These are phyloP conservation scores for Margarornis squamiger DNA, from an alignment of 2,797 vertebrate species.

Conservation along the genomic window DNA sequence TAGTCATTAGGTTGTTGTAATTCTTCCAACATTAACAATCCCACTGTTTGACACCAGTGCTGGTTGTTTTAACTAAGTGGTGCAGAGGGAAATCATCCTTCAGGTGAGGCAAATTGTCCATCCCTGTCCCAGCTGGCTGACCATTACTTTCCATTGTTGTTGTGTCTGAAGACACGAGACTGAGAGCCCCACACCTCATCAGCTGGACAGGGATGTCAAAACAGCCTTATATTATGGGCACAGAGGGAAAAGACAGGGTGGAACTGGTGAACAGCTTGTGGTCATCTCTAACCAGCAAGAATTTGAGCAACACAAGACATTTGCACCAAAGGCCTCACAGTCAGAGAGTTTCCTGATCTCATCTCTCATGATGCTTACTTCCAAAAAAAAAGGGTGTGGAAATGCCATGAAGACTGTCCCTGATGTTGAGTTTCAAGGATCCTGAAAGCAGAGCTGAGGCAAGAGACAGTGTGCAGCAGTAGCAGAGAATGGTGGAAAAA, in stretches of 20 bases:
- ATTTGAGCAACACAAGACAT: background rate
- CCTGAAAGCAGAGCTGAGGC: background rate
- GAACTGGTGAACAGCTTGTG: background rate
- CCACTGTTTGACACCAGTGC: fast-evolving
- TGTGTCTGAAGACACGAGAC: background rate
- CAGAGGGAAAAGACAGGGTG: background rate
- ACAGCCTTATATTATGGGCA: background rate
- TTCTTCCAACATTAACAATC: background rate
- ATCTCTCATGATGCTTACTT: background rate
- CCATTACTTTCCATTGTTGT: background rate
- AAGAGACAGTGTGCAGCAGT: background rate
- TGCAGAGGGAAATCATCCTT: background rate
- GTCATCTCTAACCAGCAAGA: background rate
- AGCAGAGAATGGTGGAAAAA: background rate
- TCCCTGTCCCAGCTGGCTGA: background rate
- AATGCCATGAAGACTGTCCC: background rate
- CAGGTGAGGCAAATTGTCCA: background rate
- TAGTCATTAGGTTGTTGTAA: background rate
- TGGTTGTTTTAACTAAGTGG: background rate
- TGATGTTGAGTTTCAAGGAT: background rate
- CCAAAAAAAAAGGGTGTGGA: background rate
- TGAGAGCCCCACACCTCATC: background rate
- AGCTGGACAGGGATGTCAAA: background rate
- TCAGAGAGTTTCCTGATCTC: background rate
- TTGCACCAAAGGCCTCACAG: background rate